phyloP scores from a whole-genome alignment of 2,888 invertebrate species.

The Mesochorus sp. region DNA sequence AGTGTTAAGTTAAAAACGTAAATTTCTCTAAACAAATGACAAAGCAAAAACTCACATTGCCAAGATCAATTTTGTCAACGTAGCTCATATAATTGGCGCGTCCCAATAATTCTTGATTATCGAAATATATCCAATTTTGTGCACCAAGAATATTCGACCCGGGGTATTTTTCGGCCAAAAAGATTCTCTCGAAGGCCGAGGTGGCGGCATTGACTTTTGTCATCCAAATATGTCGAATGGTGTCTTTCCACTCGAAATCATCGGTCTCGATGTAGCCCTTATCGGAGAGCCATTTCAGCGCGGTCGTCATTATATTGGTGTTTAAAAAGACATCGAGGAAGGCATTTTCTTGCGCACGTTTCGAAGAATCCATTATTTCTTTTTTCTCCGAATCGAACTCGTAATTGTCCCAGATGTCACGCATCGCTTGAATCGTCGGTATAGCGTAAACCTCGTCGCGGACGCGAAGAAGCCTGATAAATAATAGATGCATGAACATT shows the following conservation, averaged over 20 bases:
- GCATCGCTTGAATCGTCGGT: constrained; percentile 71
- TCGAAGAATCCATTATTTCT: constrained; percentile 68
- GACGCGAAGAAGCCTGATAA: constrained; percentile 72
- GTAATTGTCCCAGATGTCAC: constrained; percentile 72
- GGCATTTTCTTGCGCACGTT: constrained; percentile 70
- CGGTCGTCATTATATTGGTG: constrained; percentile 72
- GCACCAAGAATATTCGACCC: constrained; percentile 88
- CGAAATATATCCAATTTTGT: constrained; percentile 95
- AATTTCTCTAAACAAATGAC: background rate
- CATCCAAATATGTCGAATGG: constrained; percentile 90
- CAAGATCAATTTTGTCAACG: constrained; percentile 86
- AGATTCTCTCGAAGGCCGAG: constrained; percentile 96
- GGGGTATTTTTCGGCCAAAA: constrained; percentile 92
- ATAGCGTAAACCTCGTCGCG: constrained; percentile 66
- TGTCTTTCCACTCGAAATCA: constrained; percentile 85
- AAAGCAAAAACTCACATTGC: constrained; percentile 84
- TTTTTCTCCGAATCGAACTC: constrained; percentile 69
- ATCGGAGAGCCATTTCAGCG: constrained; percentile 73
- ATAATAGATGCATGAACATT: constrained; percentile 2
- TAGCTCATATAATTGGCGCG: constrained; percentile 91
- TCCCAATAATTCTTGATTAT: constrained; percentile 87
- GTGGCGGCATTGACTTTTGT: constrained; percentile 90
- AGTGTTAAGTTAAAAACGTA: background rate
- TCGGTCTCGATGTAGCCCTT: constrained; percentile 73
- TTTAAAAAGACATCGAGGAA: constrained; percentile 73